These are phyloP conservation scores for Diadegma fenestrale DNA, from an alignment of 2,888 invertebrate species.

Conservation along the genomic window DNA sequence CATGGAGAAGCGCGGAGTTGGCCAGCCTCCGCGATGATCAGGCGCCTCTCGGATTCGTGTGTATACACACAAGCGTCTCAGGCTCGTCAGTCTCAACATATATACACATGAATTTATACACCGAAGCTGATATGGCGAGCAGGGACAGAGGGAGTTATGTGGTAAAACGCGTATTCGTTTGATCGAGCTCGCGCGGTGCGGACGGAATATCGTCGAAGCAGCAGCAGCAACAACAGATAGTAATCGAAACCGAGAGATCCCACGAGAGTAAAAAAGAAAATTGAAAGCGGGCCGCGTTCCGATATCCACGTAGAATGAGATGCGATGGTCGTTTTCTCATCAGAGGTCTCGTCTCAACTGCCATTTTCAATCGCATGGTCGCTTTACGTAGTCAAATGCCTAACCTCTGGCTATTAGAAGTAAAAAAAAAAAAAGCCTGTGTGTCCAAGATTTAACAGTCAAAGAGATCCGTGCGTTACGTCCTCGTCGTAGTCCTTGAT, in stretches of 20 bases:
- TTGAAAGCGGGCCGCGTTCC: slow-evolving; percentile 41
- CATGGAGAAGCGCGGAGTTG: slow-evolving; percentile 62
- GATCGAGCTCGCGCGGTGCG: slow-evolving; percentile 30
- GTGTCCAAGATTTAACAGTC: neutral
- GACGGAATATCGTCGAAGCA: slow-evolving; percentile 22
- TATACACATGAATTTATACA: neutral
- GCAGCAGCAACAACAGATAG: slow-evolving; percentile 14
- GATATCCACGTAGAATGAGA: slow-evolving; percentile 23
- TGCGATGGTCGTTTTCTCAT: slow-evolving; percentile 35
- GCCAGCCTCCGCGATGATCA: slow-evolving; percentile 58
- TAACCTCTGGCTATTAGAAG: no score
- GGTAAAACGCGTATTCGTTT: slow-evolving; percentile 40
- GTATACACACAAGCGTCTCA: neutral
- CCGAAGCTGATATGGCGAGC: neutral
- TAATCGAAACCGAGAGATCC: slow-evolving; percentile 49
- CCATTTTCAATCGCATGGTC: slow-evolving; percentile 47
- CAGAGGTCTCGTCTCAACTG: slow-evolving; percentile 43
- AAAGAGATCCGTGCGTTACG: neutral
- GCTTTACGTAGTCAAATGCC: neutral
- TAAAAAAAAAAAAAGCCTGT: no score
- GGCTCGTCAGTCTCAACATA: neutral
- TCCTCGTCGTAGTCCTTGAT: neutral
- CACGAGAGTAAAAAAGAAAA: slow-evolving; percentile 31
- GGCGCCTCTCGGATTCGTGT: slow-evolving; percentile 12
- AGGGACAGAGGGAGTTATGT: neutral